Conservation (phyloP, 2,888 invertebrate species). For the Smittia aterrima region DNA sequence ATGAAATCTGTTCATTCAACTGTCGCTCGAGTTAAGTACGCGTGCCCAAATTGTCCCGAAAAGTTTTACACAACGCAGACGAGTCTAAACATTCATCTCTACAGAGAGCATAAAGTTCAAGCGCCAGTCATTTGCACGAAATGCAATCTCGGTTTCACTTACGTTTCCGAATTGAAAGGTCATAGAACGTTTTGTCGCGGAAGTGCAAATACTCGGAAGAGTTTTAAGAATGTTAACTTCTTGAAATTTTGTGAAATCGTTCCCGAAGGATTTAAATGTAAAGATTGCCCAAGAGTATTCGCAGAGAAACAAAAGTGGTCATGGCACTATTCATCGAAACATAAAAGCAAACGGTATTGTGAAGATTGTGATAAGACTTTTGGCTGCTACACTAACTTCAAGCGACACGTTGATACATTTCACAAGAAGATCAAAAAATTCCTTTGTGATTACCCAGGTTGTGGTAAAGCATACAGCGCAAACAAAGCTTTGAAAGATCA, state of each 20-base stretch:
- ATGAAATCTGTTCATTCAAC: background rate
- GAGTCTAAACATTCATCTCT: background rate
- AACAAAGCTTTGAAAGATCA: background rate
- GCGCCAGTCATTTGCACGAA: background rate
- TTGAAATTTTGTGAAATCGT: background rate
- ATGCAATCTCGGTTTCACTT: background rate
- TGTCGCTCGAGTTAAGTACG: background rate
- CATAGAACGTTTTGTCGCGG: background rate
- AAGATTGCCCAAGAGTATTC: background rate
- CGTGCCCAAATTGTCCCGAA: background rate
- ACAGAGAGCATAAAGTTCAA: background rate
- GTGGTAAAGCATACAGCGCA: background rate
- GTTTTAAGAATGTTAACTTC: background rate
- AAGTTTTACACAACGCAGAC: background rate
- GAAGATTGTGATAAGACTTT: background rate
- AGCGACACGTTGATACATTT: background rate
- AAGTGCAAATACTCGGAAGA: background rate
- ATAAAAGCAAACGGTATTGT: background rate
- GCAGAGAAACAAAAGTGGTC: background rate
- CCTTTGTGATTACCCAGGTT: background rate
- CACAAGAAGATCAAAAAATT: constrained; percentile 5
- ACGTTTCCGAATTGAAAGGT: background rate
- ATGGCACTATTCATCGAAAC: background rate
- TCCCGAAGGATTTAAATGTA: background rate
- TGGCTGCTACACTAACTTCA: background rate